phyloP scores from a whole-genome alignment of 2,113 vertebrate species.

The Bucco capensis region DNA sequence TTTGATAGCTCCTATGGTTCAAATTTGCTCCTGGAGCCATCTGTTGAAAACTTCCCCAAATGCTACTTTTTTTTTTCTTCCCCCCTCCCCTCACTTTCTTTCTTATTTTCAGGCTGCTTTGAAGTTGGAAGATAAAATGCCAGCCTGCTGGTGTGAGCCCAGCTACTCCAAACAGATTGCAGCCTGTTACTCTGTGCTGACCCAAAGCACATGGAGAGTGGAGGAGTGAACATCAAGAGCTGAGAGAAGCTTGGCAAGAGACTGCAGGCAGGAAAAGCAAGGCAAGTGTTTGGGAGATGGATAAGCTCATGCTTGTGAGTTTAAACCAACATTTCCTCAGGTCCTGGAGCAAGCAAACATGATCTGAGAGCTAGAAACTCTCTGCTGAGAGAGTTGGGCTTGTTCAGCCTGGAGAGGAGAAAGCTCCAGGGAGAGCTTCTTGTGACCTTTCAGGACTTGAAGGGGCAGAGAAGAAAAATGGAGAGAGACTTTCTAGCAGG shows the following conservation, averaged over 20 bases:
- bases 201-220: neutral
- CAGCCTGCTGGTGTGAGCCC: neutral
- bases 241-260: neutral
- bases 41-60: constrained; percentile 21
- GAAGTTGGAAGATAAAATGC: neutral
- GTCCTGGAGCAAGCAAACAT: neutral
- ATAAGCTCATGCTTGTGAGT: neutral
- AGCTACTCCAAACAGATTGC: neutral
- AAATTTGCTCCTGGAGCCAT: constrained; percentile 12
- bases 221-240: neutral
- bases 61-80: no score
- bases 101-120: neutral
- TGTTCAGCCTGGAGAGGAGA: no score
- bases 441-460: no score
- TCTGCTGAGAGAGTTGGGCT: no score
- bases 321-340: neutral
- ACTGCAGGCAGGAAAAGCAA: neutral
- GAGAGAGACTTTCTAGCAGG: no score
- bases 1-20: constrained; percentile 28
- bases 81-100: neutral
- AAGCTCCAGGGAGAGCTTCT: no score
- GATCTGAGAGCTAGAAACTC: no score
- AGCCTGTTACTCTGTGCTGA: neutral
- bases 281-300: neutral
- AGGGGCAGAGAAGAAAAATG: no score